phyloP scores from a whole-genome alignment of 2,113 vertebrate genomes.

The Gymnogyps californianus region DNA sequence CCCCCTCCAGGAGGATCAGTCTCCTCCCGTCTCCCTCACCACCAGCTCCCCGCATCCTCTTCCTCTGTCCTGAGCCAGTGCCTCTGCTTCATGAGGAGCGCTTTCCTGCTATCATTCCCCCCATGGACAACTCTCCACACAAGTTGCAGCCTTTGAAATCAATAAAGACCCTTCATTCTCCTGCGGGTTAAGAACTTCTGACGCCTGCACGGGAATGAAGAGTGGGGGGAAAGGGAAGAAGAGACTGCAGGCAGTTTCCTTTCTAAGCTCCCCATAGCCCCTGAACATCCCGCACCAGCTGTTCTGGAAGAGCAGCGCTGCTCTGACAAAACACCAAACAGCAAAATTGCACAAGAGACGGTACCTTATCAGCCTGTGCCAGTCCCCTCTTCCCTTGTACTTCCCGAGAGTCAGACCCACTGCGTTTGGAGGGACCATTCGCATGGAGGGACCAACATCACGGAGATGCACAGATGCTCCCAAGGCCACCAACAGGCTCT shows the following conservation, averaged over 20 bases:
- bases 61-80: not conserved
- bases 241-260: not conserved
- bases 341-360: rapidly evolving
- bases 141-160: not conserved
- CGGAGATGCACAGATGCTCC: not conserved
- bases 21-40: not conserved
- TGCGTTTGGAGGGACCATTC: not conserved
- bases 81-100: rapidly evolving
- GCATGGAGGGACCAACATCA: rapidly evolving
- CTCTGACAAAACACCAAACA: not conserved
- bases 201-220: not conserved
- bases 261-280: not conserved
- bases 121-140: not conserved
- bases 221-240: not conserved
- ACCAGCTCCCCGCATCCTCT: not conserved
- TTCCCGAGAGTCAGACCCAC: not conserved
- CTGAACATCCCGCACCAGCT: not conserved
- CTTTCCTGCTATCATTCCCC: not conserved
- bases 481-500: not conserved
- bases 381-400: not conserved
- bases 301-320: not conserved
- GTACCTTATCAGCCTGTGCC: not conserved
- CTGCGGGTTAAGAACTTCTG: not conserved
- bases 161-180: not conserved
- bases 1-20: not conserved